These are phyloP conservation scores for Leptoclinus maculatus DNA, from an alignment of 2,797 vertebrate species.

Conservation along the genomic window DNA sequence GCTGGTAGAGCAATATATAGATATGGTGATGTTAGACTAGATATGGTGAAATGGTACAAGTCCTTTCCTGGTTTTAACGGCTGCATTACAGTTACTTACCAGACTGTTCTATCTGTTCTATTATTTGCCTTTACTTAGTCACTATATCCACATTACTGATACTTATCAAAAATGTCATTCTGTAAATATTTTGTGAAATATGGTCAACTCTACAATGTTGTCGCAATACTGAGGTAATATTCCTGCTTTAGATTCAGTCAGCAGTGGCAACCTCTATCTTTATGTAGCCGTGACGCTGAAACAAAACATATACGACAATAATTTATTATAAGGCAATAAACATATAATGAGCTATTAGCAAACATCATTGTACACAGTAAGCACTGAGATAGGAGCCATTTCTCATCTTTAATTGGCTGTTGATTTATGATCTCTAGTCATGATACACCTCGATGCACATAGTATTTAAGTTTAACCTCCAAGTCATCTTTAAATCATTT, in stretches of 20 bases:
- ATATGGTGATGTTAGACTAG: background rate
- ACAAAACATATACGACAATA: slow-evolving; percentile 15
- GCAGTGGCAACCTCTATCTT: background rate
- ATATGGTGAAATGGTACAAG: background rate
- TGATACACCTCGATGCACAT: background rate
- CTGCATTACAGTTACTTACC: no score
- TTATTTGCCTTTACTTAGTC: no score
- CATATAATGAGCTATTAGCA: background rate
- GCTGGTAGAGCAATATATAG: background rate
- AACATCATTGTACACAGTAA: background rate
- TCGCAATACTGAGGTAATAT: no score
- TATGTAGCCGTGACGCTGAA: background rate
- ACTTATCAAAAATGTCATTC: no score
- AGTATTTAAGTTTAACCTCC: background rate
- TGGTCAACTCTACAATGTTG: no score
- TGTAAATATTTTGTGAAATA: no score
- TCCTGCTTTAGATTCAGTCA: background rate
- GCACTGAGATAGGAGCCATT: background rate
- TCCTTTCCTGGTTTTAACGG: no score
- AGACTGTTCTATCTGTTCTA: no score
- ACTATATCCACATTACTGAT: no score
- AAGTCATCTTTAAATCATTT: background rate
- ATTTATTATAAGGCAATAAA: background rate
- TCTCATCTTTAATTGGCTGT: slow-evolving; percentile 1
- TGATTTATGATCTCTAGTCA: background rate